Conservation (phyloP, 1,140 invertebrate species). For the Eubasilissa regina region DNA sequence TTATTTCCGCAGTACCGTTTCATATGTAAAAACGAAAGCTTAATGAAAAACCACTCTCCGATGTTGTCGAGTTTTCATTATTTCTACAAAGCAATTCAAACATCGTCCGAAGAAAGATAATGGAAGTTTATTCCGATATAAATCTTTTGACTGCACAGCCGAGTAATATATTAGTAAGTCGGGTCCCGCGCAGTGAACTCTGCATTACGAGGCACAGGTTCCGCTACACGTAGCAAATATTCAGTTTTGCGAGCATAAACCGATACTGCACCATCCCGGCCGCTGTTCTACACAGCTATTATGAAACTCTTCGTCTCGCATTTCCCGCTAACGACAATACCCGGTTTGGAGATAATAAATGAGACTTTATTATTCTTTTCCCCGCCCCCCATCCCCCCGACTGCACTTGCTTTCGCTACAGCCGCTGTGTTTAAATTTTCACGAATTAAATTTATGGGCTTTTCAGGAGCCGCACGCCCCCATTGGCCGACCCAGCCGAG, state of each 20-base stretch:
- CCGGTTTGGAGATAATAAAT: slow-evolving; percentile 57
- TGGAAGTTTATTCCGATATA: too few relatives aligned
- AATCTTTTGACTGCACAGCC: too few relatives aligned
- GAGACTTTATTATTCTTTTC: slow-evolving; percentile 59
- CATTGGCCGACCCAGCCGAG: slow-evolving; percentile 26
- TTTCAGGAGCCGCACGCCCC: slow-evolving; percentile 41
- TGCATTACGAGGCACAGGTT: slow-evolving; percentile 14
- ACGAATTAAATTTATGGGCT: slow-evolving; percentile 58
- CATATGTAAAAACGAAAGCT: too few relatives aligned
- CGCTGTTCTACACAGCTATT: slow-evolving; percentile 15
- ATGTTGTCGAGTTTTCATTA: too few relatives aligned
- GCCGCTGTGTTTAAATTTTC: slow-evolving; percentile 55
- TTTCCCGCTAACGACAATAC: slow-evolving; percentile 54
- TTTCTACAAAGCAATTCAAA: too few relatives aligned
- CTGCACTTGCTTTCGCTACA: slow-evolving; percentile 43
- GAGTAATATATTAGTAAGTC: background rate
- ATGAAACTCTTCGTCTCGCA: slow-evolving; percentile 56
- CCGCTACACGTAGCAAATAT: slow-evolving; percentile 51
- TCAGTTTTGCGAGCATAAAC: slow-evolving; percentile 41
- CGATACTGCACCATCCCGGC: slow-evolving; percentile 29
- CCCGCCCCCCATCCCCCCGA: background rate
- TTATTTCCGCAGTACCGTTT: too few relatives aligned
- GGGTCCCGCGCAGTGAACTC: background rate
- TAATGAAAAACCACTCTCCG: too few relatives aligned
- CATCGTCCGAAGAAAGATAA: too few relatives aligned